These are phyloP conservation scores for Tridacna crocea DNA, from an alignment of 2,888 invertebrate genomes.

Conservation along the genomic window DNA sequence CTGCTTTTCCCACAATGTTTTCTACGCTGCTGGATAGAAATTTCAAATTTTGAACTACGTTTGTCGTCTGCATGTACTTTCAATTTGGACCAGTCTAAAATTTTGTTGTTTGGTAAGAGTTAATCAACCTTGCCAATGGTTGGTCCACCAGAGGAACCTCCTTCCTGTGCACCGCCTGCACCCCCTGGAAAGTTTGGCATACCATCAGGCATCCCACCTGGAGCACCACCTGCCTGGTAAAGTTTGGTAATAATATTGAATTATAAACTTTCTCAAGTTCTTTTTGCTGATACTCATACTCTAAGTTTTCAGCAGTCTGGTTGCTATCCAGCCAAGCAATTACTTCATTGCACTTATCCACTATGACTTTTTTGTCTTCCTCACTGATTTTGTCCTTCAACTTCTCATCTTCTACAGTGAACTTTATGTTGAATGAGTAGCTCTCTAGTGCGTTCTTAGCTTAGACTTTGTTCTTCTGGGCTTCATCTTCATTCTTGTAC, in stretches of 20 bases:
- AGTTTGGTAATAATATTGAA: conserved; percentile 97
- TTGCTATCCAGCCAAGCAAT: conserved; percentile 86
- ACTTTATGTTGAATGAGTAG: conserved; percentile 97
- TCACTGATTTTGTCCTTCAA: conserved; percentile 95
- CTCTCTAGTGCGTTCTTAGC: conserved; percentile 92
- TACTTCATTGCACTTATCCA: conserved; percentile 93
- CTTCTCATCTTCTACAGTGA: conserved; percentile 94
- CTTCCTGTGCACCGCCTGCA: conserved; percentile 77
- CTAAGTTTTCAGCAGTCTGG: conserved; percentile 94
- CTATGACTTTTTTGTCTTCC: conserved; percentile 91
- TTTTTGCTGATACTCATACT: conserved; percentile 97
- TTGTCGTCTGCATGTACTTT: too few relatives aligned
- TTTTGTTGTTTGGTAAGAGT: too few relatives aligned
- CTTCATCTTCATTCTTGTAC: conserved; percentile 89
- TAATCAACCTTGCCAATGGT: conserved; percentile 87
- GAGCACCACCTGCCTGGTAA: conserved; percentile 89
- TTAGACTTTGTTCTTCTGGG: conserved; percentile 88
- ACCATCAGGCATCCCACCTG: conserved; percentile 87
- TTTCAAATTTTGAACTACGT: too few relatives aligned
- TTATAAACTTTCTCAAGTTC: conserved; percentile 96
- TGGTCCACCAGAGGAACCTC: conserved; percentile 84
- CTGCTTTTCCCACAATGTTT: too few relatives aligned
- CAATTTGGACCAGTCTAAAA: too few relatives aligned
- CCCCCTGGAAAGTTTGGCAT: conserved; percentile 77
- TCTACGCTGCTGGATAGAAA: too few relatives aligned